Evolutionary conservation across 1,140 invertebrate species (phyloP), one percentile per base, ranked within the genome.

Genomic region (Diachasmimorpha longicaudata): DNA sequence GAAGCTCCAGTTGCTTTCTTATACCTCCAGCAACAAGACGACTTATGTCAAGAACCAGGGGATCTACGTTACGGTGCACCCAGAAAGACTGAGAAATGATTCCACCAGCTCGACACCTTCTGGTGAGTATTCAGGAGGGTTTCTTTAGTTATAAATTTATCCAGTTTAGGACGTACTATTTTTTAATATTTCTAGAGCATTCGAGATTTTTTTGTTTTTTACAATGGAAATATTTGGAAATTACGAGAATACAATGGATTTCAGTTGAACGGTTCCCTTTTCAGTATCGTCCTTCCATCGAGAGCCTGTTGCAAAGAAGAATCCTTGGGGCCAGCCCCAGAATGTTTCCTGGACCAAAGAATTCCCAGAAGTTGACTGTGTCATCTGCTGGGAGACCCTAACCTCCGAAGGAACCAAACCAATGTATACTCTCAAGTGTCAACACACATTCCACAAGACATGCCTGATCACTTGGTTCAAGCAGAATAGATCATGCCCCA

Each of bases 401-500:
- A 25, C 71, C 21, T 44, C 21, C 14, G 21, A 39, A 21, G 68
- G 6, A 23, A 75, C 70, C n/a, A 23, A 39, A 0, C 72, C 58
- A 36, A 42, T 70, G 48, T 81, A 81, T 11, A 77, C 77, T 11
- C 76, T 83, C 21, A 67, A 67, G 31, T 85, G 83, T 58, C 76
- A 80, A 76, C 83, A 85, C 44, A 75, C 80, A 4, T 85, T 85
- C 36, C 83, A 85, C 68, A 80, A 68, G 11, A 25, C 84, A 82
- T 86, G 85, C 71, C 80, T 85, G 0, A 77, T 75, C 66, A 23
- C 55, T 9, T 86, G 85, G 85, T 79, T 84, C 13, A 48, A 76
- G 11, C 36, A 74, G 19, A 81, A 78, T 67, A 63, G 77, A 19
- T 79, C 81, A 0, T 86, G 84, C 70, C 84, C 85, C 14, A 80